Evolutionary conservation across 2,113 vertebrate genomes (phyloP).

Genomic region (Crotalus horridus): DNA sequence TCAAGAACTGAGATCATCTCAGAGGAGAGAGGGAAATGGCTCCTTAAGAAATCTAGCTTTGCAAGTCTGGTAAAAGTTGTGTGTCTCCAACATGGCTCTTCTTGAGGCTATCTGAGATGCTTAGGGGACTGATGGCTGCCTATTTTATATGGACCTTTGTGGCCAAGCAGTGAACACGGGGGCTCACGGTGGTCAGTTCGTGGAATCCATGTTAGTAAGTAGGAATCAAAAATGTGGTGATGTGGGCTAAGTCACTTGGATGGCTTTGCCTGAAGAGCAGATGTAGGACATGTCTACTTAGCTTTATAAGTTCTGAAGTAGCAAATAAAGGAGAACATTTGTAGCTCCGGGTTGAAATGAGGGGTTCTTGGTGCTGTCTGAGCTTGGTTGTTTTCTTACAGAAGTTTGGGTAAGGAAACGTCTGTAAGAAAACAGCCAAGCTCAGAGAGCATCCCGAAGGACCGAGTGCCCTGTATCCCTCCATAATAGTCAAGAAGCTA

Average conservation of each 20-base stretch:
- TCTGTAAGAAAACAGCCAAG: background rate
- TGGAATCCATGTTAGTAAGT: background rate
- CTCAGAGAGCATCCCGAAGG: background rate
- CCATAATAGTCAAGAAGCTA: too few species aligned
- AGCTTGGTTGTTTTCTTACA: background rate
- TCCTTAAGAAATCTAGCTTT: background rate
- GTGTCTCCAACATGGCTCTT: background rate
- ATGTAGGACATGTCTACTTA: background rate
- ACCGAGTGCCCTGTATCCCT: background rate
- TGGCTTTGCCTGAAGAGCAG: background rate
- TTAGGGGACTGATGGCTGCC: background rate
- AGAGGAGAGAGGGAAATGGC: background rate
- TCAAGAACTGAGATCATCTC: background rate
- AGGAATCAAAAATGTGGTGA: background rate
- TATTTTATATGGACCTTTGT: background rate
- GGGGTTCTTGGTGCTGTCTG: background rate
- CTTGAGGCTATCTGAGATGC: background rate
- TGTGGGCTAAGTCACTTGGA: background rate
- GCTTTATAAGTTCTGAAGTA: background rate
- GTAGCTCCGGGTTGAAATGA: background rate
- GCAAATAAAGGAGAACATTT: background rate
- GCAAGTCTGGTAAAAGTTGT: background rate
- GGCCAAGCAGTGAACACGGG: background rate
- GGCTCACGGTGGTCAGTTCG: background rate
- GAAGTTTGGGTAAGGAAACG: background rate